These are phyloP conservation scores for Pristionchus japonicus DNA, from an alignment of 2,888 invertebrate species.

Conservation along the genomic window DNA sequence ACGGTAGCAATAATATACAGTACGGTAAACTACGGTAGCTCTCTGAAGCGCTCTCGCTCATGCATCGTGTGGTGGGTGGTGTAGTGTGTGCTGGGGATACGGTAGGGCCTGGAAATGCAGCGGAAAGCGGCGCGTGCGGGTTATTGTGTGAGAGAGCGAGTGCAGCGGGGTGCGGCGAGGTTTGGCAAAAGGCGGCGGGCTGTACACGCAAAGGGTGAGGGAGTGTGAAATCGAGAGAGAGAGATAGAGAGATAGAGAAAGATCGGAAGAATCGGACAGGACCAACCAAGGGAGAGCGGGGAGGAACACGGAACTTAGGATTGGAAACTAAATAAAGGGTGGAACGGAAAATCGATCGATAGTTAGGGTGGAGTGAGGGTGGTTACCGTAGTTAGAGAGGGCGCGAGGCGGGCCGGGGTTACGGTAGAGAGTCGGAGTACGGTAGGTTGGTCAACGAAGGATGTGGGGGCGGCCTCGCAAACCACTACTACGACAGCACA, in stretches of 20 bases:
- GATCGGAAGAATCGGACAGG: neutral
- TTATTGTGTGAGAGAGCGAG: constrained; percentile 8
- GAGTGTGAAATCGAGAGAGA: neutral
- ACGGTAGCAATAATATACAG: neutral
- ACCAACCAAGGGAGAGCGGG: constrained; percentile 25
- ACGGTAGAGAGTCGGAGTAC: neutral
- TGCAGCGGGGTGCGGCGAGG: neutral
- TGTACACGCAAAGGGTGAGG: neutral
- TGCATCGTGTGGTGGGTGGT: neutral
- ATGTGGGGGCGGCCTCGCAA: neutral
- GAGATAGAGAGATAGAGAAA: constrained; percentile 28
- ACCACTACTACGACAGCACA: constrained; percentile 9
- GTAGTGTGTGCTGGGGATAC: neutral
- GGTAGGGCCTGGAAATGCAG: neutral
- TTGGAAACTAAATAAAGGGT: neutral
- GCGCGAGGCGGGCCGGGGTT: neutral
- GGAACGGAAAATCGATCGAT: constrained; percentile 13
- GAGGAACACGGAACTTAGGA: neutral
- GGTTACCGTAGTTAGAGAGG: constrained; percentile 31
- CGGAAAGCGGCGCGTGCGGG: neutral
- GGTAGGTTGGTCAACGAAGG: neutral
- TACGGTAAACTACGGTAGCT: neutral
- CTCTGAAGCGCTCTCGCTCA: neutral
- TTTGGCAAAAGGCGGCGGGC: constrained; percentile 1
- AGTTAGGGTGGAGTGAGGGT: constrained; percentile 34